A percentile compares a stretch with the other conserved stretches of the same genome.
Conservation (phyloP, 2,113 vertebrate genomes). For the Psilopsiagon aurifrons region DNA sequence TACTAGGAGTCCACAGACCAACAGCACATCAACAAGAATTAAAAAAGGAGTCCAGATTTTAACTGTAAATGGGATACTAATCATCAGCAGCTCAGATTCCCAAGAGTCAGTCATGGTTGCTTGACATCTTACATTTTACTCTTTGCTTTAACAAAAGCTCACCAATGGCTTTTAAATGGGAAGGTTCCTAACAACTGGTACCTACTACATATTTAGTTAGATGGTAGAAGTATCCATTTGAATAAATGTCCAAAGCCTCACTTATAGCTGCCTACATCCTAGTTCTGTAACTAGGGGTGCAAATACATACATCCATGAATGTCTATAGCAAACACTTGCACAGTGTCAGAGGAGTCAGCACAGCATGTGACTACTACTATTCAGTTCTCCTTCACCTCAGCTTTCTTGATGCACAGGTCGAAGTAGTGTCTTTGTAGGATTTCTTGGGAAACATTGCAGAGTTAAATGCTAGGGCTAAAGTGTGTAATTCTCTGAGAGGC, state of each 20-base stretch:
- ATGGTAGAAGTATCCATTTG: background rate
- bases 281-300: background rate
- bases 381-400: background rate
- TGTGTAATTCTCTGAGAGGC: background rate
- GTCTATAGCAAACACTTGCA: background rate
- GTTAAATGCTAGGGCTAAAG: background rate
- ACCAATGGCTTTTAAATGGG: background rate
- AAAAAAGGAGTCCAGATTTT: slow-evolving; percentile 70
- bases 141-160: slow-evolving; percentile 35
- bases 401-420: background rate
- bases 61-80: slow-evolving; percentile 74
- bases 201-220: background rate
- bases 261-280: background rate
- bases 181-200: background rate
- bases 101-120: slow-evolving; percentile 54
- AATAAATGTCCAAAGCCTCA: background rate
- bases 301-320: background rate
- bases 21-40: slow-evolving; percentile 69
- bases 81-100: slow-evolving; percentile 55
- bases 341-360: background rate
- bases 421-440: background rate
- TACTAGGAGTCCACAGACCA: slow-evolving; percentile 70
- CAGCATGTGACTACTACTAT: background rate
- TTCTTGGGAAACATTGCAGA: background rate
- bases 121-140: slow-evolving; percentile 70